Evolutionary conservation across 2,888 invertebrate genomes (phyloP), one percentile per base, ranked within the genome.

Genomic region (Cantharis nigra): DNA sequence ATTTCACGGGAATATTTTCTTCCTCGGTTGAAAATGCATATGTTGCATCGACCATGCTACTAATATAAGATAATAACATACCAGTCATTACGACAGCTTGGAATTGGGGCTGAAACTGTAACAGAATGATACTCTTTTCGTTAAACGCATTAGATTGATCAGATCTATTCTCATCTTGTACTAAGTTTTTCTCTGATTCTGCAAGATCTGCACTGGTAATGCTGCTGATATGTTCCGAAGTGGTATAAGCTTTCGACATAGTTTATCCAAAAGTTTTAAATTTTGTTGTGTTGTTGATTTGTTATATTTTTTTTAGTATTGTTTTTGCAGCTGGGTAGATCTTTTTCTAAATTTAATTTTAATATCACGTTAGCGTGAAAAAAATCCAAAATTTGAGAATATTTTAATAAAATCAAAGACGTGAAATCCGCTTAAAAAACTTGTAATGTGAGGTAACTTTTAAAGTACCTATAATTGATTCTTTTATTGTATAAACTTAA

Each of bases 21-120:
- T 11, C 13, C 0, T 62, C 10, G 18, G 75, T 49, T 49, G 49
- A 13, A 75, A 64, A 77, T 63, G 74, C 69, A 64, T 69, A 70
- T n/a, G 69, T n/a, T 72, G 72, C 18, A 77, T 76, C 72, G 70
- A 80, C 9, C 70, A 71, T 10, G 49, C 72, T 11, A 73, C 79
- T 20, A 78, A 72, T 63, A 72, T 76, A 74, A 72, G 80, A n/a
- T 73, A 76, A 9, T 81, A 73, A 23, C 16, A 67, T 23, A 16
- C 16, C 65, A n/a, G 3, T 2, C 11, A 67, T 67, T 67, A 67
- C 13, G 9, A 80, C 67, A 16, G 75, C 63, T 33, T 72, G 72
- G 65, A 81, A 81, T 18, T 80, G 80, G 16, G 76, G 78, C 49
- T 80, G 78, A 74, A 81, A 82, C 67, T 82, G 81, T 16, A 81